phyloP scores from a whole-genome alignment of 2,797 vertebrate genomes.

The Octomys mimax region DNA sequence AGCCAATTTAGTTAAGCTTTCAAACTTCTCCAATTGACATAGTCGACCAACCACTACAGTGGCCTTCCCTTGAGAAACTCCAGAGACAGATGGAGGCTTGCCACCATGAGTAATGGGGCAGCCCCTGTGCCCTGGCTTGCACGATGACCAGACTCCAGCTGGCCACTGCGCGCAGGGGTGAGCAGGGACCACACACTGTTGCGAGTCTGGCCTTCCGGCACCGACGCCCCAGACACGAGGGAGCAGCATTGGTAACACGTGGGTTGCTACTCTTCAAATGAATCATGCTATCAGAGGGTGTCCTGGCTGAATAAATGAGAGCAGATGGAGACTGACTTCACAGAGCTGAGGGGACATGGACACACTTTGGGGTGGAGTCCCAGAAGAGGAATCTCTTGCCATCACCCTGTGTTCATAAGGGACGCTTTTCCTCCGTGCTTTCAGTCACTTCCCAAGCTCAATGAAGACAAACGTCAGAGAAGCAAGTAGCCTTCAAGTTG shows the following conservation, averaged over 20 bases:
- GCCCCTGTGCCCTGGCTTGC: accelerated
- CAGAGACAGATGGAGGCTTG: neutral
- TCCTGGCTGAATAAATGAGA: conserved; percentile 83
- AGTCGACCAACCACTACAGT: no score
- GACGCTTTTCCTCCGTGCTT: conserved; percentile 65
- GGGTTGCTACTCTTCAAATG: conserved; percentile 84
- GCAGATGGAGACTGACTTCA: conserved; percentile 76
- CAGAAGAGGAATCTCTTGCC: conserved; percentile 82
- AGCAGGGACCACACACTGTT: conserved; percentile 81
- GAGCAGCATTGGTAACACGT: conserved; percentile 81
- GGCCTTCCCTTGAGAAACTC: neutral
- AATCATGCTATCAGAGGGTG: conserved; percentile 79
- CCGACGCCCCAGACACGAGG: conserved; percentile 79
- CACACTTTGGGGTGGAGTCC: conserved; percentile 79
- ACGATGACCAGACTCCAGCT: neutral
- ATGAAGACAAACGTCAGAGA: conserved; percentile 86
- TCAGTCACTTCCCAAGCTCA: conserved; percentile 81
- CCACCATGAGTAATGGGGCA: neutral
- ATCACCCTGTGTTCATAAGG: conserved; percentile 80
- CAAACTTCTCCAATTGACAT: no score
- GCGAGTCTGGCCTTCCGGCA: conserved; percentile 85
- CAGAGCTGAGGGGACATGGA: conserved; percentile 58
- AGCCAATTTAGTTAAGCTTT: no score
- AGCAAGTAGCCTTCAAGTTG: conserved; percentile 82
- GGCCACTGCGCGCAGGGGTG: conserved; percentile 9